phyloP scores from a whole-genome alignment of 2,888 invertebrate genomes.

The Ectropis crepuscularia region DNA sequence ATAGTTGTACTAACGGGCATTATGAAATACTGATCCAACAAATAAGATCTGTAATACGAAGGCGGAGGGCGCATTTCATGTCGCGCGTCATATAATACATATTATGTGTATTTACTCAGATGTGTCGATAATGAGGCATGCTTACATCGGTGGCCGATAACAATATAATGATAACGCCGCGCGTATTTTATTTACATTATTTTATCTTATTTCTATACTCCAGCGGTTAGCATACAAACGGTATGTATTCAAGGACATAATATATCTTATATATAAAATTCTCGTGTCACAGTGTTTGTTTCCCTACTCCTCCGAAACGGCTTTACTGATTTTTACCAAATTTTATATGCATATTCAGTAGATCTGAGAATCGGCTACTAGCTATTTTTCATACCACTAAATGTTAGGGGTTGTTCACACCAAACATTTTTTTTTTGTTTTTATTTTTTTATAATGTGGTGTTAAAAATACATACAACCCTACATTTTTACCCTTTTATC shows the following conservation, averaged over 20 bases:
- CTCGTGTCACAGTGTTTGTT: too few species aligned
- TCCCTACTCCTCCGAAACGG: too few species aligned
- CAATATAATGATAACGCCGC: constrained; percentile 18
- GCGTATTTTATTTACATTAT: constrained; percentile 11
- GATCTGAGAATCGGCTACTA: too few species aligned
- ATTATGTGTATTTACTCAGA: constrained; percentile 38
- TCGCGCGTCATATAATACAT: constrained; percentile 5
- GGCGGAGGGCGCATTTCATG: constrained; percentile 4
- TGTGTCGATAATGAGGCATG: constrained; percentile 33
- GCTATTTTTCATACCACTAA: too few species aligned
- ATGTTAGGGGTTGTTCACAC: too few species aligned
- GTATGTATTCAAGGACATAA: not conserved
- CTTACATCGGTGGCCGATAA: constrained; percentile 27
- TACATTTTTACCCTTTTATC: too few species aligned
- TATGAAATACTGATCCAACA: constrained; percentile 16
- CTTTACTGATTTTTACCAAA: too few species aligned
- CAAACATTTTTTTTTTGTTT: too few species aligned
- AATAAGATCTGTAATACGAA: constrained; percentile 8
- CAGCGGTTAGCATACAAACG: not conserved
- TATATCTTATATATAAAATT: too few species aligned
- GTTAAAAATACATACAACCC: too few species aligned
- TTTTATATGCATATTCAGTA: too few species aligned
- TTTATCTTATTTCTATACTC: not conserved
- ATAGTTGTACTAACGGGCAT: constrained; percentile 9
- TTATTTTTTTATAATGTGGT: too few species aligned